Evolutionary conservation across 2,797 vertebrate species (phyloP).

Genomic region (Sarcophilus harrisii): DNA sequence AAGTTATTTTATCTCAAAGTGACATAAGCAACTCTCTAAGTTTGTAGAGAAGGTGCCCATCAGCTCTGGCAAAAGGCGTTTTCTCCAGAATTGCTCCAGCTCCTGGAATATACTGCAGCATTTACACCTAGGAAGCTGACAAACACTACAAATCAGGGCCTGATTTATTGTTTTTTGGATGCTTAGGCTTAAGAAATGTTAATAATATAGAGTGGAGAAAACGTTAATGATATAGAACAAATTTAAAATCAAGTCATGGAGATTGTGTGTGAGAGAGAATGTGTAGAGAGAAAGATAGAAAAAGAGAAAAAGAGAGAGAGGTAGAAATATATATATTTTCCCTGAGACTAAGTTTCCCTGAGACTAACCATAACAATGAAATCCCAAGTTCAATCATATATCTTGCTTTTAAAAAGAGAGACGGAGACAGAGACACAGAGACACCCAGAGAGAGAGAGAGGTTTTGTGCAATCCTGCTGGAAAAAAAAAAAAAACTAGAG

Average conservation of each 20-base stretch:
- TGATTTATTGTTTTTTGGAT: not conserved
- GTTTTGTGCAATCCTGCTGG: constrained; percentile 21
- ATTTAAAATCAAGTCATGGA: not conserved
- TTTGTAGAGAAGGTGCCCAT: not conserved
- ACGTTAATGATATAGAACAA: not conserved
- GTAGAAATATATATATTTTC: not conserved
- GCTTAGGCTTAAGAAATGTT: not conserved
- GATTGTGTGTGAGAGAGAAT: too few relatives aligned
- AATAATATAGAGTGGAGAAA: not conserved
- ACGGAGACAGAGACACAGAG: not conserved
- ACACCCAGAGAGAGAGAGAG: too few relatives aligned
- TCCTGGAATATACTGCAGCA: not conserved
- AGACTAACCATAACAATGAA: not conserved
- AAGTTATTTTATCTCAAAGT: not conserved
- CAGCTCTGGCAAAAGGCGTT: not conserved
- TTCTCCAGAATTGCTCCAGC: not conserved
- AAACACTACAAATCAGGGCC: not conserved
- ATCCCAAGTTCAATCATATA: not conserved
- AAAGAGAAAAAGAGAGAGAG: fast-evolving
- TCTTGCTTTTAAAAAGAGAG: not conserved
- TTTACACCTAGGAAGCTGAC: not conserved
- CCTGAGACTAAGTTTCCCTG: not conserved
- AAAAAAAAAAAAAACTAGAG: not conserved
- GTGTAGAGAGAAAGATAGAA: too few relatives aligned
- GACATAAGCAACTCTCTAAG: not conserved